Evolutionary conservation across 2,113 vertebrate genomes (phyloP).

Genomic region (Alexandromys fortis): DNA sequence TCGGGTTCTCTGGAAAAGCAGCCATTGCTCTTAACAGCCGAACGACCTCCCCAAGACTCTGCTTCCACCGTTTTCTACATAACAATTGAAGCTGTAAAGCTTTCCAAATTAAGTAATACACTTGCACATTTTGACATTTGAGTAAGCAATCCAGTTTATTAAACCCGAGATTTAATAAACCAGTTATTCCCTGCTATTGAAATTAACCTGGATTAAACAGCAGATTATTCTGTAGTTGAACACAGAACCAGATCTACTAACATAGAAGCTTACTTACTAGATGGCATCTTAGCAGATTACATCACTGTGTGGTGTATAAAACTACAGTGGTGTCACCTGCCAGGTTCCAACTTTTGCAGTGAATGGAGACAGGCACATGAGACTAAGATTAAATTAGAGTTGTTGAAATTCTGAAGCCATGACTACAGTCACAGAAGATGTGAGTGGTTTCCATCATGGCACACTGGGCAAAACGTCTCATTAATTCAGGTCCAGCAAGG

Average conservation of each 20-base stretch:
- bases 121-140: not conserved
- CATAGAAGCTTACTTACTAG: not conserved
- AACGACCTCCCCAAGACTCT: accelerated
- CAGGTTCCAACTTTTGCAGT: accelerated
- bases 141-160: not conserved
- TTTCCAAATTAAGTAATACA: not conserved
- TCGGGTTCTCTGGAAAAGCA: not conserved
- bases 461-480: too few relatives aligned
- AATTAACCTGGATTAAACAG: not conserved
- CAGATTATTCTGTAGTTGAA: not conserved
- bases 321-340: not conserved
- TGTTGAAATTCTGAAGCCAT: not conserved
- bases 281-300: accelerated
- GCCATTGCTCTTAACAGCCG: too few relatives aligned
- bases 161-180: not conserved
- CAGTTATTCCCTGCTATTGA: not conserved
- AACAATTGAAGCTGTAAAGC: not conserved
- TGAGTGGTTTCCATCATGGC: accelerated
- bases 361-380: accelerated
- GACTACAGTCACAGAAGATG: not conserved
- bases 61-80: not conserved
- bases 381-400: not conserved
- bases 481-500: not conserved
- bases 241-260: not conserved
- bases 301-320: not conserved